Conservation (phyloP, 1,140 invertebrate genomes). For the Maconellicoccus hirsutus region DNA sequence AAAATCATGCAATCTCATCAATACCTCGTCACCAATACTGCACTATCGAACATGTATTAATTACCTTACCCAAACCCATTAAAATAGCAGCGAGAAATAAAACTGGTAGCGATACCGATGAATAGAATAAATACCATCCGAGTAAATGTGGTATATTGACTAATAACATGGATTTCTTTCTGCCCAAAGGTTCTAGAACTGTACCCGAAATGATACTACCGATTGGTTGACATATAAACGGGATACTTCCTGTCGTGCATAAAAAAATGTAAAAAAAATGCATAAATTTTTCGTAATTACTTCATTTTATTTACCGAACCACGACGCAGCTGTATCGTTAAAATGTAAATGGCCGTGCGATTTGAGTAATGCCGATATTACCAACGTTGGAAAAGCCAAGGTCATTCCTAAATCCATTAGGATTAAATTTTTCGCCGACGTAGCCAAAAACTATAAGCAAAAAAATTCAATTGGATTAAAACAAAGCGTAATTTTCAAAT, state of each 20-base stretch:
- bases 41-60: background rate
- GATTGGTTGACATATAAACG: constrained; percentile 30
- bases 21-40: background rate
- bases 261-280: background rate
- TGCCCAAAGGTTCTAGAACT: constrained; percentile 28
- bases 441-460: constrained; percentile 29
- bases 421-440: constrained; percentile 29
- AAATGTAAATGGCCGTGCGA: constrained; percentile 27
- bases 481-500: no score
- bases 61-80: constrained; percentile 29
- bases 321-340: constrained; percentile 28
- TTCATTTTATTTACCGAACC: constrained; percentile 30
- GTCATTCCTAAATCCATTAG: constrained; percentile 31
- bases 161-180: constrained; percentile 31
- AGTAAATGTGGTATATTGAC: constrained; percentile 32
- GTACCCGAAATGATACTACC: constrained; percentile 31
- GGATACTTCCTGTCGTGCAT: constrained; percentile 30
- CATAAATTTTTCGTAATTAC: background rate
- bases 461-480: background rate
- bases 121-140: constrained; percentile 31
- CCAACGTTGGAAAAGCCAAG: constrained; percentile 31
- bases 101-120: constrained; percentile 24
- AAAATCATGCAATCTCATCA: background rate
- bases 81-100: constrained; percentile 28
- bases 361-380: constrained; percentile 28